Base-by-base conservation (phyloP, 2,888 invertebrate genomes). In the Cybosia mesomella region DNA sequence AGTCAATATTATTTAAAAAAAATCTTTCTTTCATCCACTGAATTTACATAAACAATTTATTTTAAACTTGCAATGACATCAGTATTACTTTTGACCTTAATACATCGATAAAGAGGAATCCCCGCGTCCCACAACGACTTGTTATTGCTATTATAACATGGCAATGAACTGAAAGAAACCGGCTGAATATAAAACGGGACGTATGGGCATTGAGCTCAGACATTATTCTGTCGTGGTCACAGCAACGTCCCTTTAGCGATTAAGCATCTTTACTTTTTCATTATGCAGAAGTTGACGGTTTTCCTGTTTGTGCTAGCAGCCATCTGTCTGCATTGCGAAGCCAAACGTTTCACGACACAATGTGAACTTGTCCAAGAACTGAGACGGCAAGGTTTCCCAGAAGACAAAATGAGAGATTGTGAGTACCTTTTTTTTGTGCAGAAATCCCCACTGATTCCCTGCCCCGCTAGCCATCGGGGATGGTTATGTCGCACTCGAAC, bases 391-490 rank as follows among this genome's bases (percentile, higher is more conserved):
- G 89, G 90, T 0, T 90, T 91, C 66, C 88, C 90, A 0, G 87
- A 86, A 66, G 75, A 82, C 34, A 84, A 91, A 67, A 73, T 92
- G 77, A 81, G 85, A 54, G 84, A 92, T 69, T 92, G 92, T 90
- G 73, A 87, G 90, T 75, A 70, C 34, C 18, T 54, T 43, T 8
- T 55, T 63, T 21, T 49, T 57, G 18, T 64, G 18, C 15, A 8
- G 7, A 9, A 15, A 7, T 57, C 24, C 18, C 22, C n/a, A n/a
- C 2, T 49, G 43, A 9, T 43, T 8, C 9, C 9, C 11, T 43
- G 9, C 13, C 43, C 43, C n/a, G n/a, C 43, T 10, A 10, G 8
- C 11, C 43, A 10, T 3, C 9, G 43, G 8, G 13, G 43, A 18
- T 18, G 13, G 2, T 43, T 11, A 43, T 5, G 32, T 32, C 3